Base-by-base conservation (phyloP, 2,888 invertebrate species). In the Apomyelois bistriatella region DNA sequence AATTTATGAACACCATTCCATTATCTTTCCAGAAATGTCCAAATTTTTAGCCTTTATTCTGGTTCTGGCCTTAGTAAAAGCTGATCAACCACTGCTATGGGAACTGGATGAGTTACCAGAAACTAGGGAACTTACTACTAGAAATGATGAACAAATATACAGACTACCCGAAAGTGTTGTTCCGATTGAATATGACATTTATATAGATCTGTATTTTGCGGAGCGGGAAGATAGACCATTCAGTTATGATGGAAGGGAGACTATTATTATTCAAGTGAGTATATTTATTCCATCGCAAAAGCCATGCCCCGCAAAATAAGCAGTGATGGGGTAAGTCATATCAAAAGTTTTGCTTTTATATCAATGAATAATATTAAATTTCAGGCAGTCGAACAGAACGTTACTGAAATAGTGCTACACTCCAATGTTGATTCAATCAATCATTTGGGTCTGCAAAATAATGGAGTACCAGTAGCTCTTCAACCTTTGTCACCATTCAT, bases 381-480 rank as follows among this genome's bases (percentile, higher is more conserved):
- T 15, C 58, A 81, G 71, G 79, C 90, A 0, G 64, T 51, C 0
- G 74, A 76, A 62, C 60, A 61, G n/a, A 68, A 75, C 38, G 85
- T 91, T 0, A 73, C 54, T 0, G 64, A 78, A 60, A 79, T 93
- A 3, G 79, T 87, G 0, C 66, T 93, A 1, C 93, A 93, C 55
- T 74, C 91, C 0, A 92, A 91, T 52, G 83, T 90, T 0, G 75
- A 85, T 62, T 54, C 60, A n/a, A 66, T 90, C 22, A 72, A 71
- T 9, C 52, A 48, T 16, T 40, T 85, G 0, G 67, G 58, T 42
- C 52, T 85, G 10, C 43, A 62, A 0, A 54, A 64, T 7, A 54
- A 59, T 0, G 76, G 69, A 0, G 32, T 16, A 0, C 67, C 67
- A 5, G 62, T 74, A 0, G 49, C 61, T 0, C 48, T 77, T 0